Percentiles rank a stretch among this genome's conserved stretches.
phyloP scores from a whole-genome alignment of 2,113 vertebrate species.

The Kryptolebias marmoratus region DNA sequence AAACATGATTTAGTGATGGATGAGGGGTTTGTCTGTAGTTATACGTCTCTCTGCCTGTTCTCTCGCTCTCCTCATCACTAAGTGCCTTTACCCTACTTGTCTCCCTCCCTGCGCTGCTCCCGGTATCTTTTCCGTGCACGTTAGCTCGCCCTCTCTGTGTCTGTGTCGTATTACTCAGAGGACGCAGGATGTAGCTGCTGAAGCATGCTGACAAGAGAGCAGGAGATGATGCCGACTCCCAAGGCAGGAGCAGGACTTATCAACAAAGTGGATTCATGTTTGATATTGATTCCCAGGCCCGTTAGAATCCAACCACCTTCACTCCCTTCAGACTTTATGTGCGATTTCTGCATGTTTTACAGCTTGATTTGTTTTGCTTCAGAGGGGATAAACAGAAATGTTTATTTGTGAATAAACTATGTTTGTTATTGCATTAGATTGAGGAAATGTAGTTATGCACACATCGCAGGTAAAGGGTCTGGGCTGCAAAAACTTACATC shows the following conservation, averaged over 20 bases:
- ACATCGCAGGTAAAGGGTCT: too few species aligned
- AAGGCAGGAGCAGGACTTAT: constrained; percentile 42
- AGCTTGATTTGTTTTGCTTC: not conserved
- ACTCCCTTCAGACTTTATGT: constrained; percentile 17
- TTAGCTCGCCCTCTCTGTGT: constrained; percentile 40
- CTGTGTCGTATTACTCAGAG: constrained; percentile 50
- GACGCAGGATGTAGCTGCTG: constrained; percentile 33
- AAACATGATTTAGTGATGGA: constrained; percentile 59
- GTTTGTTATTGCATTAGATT: not conserved
- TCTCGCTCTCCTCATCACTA: constrained; percentile 38
- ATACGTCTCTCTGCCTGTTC: constrained; percentile 36
- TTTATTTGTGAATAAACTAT: not conserved
- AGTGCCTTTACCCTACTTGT: constrained; percentile 34
- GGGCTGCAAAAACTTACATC: too few species aligned
- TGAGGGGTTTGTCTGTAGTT: constrained; percentile 41
- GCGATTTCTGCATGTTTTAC: not conserved
- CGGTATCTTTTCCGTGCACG: constrained; percentile 38
- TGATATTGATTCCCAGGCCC: constrained; percentile 43
- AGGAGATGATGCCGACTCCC: constrained; percentile 50
- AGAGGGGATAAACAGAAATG: not conserved
- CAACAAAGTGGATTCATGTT: constrained; percentile 41
- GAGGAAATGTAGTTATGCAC: not conserved
- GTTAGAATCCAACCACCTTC: constrained; percentile 29
- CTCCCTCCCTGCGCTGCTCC: constrained; percentile 31
- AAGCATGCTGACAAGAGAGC: constrained; percentile 49